These are phyloP conservation scores for Zaprionus bogoriensis DNA, from an alignment of 2,888 invertebrate genomes.

Conservation along the genomic window DNA sequence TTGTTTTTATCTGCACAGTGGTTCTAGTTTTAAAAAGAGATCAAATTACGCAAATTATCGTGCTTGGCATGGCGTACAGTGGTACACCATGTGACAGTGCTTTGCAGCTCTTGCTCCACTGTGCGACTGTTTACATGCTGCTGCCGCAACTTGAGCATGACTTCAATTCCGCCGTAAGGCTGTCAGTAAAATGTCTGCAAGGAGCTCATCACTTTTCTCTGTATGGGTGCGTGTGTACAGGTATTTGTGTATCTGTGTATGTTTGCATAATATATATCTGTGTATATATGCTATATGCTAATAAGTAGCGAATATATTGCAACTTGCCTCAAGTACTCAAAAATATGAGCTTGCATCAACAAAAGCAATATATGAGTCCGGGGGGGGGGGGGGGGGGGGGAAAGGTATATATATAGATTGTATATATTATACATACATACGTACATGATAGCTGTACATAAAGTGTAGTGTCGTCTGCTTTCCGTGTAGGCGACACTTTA, in stretches of 20 bases:
- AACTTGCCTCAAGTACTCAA: conserved; percentile 33
- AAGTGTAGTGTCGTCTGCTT: neutral
- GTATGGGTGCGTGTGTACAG: neutral
- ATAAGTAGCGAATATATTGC: conserved; percentile 52
- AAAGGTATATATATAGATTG: neutral
- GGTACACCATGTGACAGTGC: too few species aligned
- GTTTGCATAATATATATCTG: conserved; percentile 13
- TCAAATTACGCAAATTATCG: too few species aligned
- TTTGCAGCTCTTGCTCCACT: neutral
- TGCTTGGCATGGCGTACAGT: too few species aligned
- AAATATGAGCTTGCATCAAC: conserved; percentile 52
- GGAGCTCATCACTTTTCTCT: neutral
- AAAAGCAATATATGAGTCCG: too few species aligned
- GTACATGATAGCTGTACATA: neutral
- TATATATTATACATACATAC: neutral
- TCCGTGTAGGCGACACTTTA: conserved; percentile 22
- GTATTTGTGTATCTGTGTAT: conserved; percentile 4
- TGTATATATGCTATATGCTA: neutral
- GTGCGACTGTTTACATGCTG: too few species aligned
- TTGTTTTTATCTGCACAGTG: neutral
- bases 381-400: too few species aligned
- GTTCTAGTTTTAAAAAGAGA: too few species aligned
- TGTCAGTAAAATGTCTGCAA: neutral
- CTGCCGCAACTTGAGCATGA: neutral
- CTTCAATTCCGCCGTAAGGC: neutral